phyloP scores from a whole-genome alignment of 2,797 vertebrate genomes.

The Gallinago solitaria region DNA sequence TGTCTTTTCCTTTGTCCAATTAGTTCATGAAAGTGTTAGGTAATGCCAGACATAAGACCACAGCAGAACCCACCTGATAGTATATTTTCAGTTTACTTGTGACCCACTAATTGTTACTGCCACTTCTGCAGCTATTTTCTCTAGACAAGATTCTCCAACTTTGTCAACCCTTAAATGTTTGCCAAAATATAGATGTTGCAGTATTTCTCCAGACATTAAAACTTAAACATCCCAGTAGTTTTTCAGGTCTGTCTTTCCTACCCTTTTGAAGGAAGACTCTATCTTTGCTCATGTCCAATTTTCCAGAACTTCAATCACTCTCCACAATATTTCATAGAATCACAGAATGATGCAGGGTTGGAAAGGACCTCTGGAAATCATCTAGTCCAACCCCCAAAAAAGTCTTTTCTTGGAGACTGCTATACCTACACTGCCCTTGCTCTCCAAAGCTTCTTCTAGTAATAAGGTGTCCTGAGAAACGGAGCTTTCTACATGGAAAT shows the following conservation, averaged over 20 bases:
- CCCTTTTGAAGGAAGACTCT: background rate
- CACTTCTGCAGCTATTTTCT: background rate
- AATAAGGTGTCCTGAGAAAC: background rate
- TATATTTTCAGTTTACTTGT: background rate
- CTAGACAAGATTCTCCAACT: background rate
- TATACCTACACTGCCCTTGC: background rate
- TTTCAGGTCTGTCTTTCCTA: background rate
- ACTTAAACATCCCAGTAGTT: background rate
- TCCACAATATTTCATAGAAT: background rate
- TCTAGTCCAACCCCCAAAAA: background rate
- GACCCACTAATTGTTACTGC: background rate
- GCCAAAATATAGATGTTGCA: too few species aligned
- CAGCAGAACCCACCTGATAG: background rate
- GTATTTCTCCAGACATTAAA: background rate
- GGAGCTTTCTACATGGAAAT: background rate
- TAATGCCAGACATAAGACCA: background rate
- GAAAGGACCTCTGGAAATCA: too few species aligned
- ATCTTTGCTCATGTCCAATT: background rate
- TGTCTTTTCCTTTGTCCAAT: background rate
- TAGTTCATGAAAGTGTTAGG: background rate
- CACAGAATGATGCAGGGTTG: too few species aligned
- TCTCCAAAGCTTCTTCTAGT: background rate
- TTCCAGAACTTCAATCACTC: background rate
- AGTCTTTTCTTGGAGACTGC: background rate
- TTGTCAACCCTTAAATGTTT: background rate